Conservation (phyloP, 2,113 vertebrate genomes). For the Daphoenositta chrysoptera region DNA sequence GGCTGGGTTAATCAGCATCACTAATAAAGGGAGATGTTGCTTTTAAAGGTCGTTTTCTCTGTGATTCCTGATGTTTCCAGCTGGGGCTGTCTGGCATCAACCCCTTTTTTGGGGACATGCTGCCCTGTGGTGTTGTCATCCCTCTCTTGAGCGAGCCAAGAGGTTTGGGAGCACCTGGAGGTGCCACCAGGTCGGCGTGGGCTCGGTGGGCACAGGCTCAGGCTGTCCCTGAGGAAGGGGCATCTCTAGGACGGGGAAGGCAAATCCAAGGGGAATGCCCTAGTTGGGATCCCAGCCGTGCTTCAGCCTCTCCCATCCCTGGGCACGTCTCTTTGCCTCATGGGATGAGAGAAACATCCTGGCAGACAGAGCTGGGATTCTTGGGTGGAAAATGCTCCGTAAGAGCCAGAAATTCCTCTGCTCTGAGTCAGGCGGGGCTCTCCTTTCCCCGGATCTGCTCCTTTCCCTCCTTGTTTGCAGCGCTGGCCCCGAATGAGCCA, state of each 20-base stretch:
- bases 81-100: not conserved
- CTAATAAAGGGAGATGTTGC: not conserved
- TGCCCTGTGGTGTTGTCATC: not conserved
- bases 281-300: not conserved
- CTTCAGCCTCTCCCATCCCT: not conserved
- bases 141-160: not conserved
- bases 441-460: not conserved
- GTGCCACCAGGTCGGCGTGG: rapidly evolving
- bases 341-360: not conserved
- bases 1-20: not conserved
- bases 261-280: not conserved
- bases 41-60: not conserved
- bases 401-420: slow-evolving; percentile 4
- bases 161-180: not conserved
- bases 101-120: rapidly evolving
- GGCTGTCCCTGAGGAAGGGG: not conserved
- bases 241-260: not conserved
- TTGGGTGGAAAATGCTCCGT: not conserved
- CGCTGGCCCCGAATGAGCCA: rapidly evolving
- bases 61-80: not conserved
- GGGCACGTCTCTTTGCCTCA: not conserved
- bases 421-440: not conserved
- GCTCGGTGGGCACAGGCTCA: rapidly evolving
- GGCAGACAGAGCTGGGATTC: not conserved
- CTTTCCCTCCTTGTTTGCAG: not conserved